Base-by-base conservation (phyloP, 2,888 invertebrate genomes). In the Dasypolia templi region DNA sequence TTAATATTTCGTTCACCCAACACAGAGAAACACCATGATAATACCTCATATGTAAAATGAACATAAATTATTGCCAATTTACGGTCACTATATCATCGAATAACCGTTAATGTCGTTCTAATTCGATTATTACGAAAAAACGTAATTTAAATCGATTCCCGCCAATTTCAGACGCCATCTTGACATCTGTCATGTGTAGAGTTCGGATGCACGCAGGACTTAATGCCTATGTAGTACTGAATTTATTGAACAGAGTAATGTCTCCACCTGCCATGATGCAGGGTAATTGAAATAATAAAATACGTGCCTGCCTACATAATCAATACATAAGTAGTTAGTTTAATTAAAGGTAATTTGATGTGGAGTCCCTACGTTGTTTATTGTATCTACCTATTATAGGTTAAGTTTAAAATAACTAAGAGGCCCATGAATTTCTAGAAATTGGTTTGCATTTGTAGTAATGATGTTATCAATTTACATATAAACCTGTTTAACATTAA, bases 181-280 rank as follows among this genome's bases (percentile, higher is more conserved):
- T 82, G 81, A 81, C 81, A 82, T 82, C 82, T 84, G 82, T 81
- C 82, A 77, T 44, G 53, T 67, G 53, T 65, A 65, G 44, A 67
- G 79, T 79, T 83, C 44, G 67, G 53, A 68, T 72, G 51, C 81
- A 84, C 81, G 77, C 59, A 73, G 55, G 67, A 58, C 42, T 65
- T 77, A 84, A 81, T 82, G 67, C 66, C 17, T 69, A n/a, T n/a
- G n/a, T n/a, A 55, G 81, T 68, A 84, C 42, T 80, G 80, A 82
- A 51, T 80, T 46, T 80, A 82, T 72, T 84, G 81, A 63, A 51
- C 51, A 49, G 26, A 62, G 78, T 59, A 59, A 66, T 64, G 68
- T 63, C 35, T 72, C 66, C 81, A 82, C 84, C 84, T 82, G 81
- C 81, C 69, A 44, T 51, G 26, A 61, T 44, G 26, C 29, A 29